A percentile compares a stretch with the other conserved stretches of the same genome.
These are phyloP conservation scores for Dendroctonus valens DNA, from an alignment of 1,140 invertebrate species.

Conservation along the genomic window DNA sequence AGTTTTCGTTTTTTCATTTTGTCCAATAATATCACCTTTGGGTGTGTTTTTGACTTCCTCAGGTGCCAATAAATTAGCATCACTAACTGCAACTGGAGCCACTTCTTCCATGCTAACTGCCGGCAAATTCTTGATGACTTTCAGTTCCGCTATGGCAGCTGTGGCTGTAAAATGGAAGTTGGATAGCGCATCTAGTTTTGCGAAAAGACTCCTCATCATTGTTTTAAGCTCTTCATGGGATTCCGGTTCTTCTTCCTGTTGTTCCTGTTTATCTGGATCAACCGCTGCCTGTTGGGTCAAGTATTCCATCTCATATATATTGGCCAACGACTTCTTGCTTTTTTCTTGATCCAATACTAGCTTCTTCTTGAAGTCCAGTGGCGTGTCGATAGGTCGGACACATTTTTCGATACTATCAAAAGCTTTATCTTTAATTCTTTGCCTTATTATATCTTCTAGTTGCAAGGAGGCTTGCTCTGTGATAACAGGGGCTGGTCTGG, in stretches of 20 bases:
- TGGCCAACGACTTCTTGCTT: constrained; percentile 88
- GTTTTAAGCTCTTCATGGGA: constrained; percentile 74
- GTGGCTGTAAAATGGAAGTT: constrained; percentile 96
- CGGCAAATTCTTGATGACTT: constrained; percentile 88
- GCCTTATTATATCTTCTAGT: constrained; percentile 88
- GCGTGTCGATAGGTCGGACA: constrained; percentile 80
- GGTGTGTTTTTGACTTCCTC: constrained; percentile 85
- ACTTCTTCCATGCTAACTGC: constrained; percentile 94
- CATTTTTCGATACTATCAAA: constrained; percentile 96
- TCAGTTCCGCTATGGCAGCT: constrained; percentile 79
- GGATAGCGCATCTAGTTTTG: constrained; percentile 86
- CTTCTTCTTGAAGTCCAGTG: constrained; percentile 86
- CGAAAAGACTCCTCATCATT: constrained; percentile 76
- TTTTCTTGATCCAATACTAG: constrained; percentile 92
- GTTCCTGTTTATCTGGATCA: constrained; percentile 58
- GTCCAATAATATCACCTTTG: constrained; percentile 73
- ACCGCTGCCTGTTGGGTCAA: constrained; percentile 74
- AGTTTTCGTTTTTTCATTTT: constrained; percentile 76
- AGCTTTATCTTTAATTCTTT: constrained; percentile 89
- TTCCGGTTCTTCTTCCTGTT: constrained; percentile 68
- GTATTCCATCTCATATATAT: constrained; percentile 95
- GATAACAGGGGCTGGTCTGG: constrained; percentile 82
- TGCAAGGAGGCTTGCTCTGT: constrained; percentile 85
- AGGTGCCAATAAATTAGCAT: constrained; percentile 85
- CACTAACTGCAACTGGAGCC: constrained; percentile 81